Base-by-base conservation (phyloP, 2,797 vertebrate genomes). In the Rhinatrema bivittatum region DNA sequence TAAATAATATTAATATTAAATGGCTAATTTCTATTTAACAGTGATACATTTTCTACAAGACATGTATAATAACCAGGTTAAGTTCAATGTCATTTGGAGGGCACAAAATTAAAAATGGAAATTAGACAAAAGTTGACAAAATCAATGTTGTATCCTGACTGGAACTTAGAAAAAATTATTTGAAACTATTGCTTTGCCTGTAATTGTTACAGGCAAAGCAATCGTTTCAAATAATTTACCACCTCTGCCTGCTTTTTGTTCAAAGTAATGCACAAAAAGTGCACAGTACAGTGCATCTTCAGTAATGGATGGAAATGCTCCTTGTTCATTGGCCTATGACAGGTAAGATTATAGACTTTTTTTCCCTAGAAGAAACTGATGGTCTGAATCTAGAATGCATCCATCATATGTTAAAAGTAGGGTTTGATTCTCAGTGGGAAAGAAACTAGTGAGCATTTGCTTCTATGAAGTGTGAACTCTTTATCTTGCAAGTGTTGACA, bases 281-380 rank as follows among this genome's bases (percentile, higher is more conserved):
- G 7, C 10, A 3, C 7, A 26, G 39, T 45, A 20, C 20, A 26
- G 20, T 9, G 7, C 4, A 0, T 23, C 7, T 5, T n/a, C 18
- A 29, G 9, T 13, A 12, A 16, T 50, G 39, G 46, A 50, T 60
- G 50, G 53, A 44, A 53, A 42, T 33, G 29, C 23, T 50, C 13
- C 46, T 33, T 53, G 49, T 60, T 53, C 53, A 37, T 47, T 49
- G 34, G 39, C 34, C 39, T 53, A 32, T 46, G 59, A 49, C 2
- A 2, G 47, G 53, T 39, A 34, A 30, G 46, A 36, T 25, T 18
- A 8, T 6, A 6, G 1, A 12, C 28, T 42, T 23, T 20, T 23
- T 20, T 2, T 16, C 42, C 32, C 2, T 21, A 49, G 45, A 9
- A 34, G 43, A 25, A 56, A 32, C 39, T 16, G 48, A 21, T 25